Evolutionary conservation across 2,113 vertebrate genomes (phyloP), one percentile per base, ranked within the genome.

Genomic region (Oncorhynchus keta): DNA sequence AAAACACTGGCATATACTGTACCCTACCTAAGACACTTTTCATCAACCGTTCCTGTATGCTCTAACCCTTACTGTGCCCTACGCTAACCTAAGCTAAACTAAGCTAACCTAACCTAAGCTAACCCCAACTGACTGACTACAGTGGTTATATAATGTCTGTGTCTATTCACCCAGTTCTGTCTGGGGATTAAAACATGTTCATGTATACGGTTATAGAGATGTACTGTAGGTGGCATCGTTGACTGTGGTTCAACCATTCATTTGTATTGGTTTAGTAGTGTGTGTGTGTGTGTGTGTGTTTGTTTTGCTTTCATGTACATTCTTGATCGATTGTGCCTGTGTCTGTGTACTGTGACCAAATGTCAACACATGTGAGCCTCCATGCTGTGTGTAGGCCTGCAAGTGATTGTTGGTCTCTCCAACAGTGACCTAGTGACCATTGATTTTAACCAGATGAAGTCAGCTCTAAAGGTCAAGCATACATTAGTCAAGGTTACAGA

Each of bases 181-280:
- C 66, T 83, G 74, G 72, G 32, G 68, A 71, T 80, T 82, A 57
- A 51, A 11, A 11, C 4, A 3, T 7, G 68, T 74, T 30, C 32
- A 70, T 13, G 45, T 45, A 48, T 8, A 70, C 8, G 18, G 87
- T 57, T 70, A 18, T 55, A 18, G 76, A 65, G 72, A 14, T 55
- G 83, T 85, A 86, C 88, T 88, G 86, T 87, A 90, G 90, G 87
- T 89, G 90, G 87, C 90, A 85, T 83, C 85, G 82, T 2, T 79
- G 83, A 82, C 88, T 83, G 65, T 78, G 75, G 76, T 70, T 84
- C 73, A 75, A 49, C 73, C 49, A 24, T 0, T 64, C 18, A 72
- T 75, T 49, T 62, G 70, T 14, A 9, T 13, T 1, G 1, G 66
- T 14, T 68, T 24, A 26, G n/a, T 16, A 4, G 59, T 14, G 57